Base-by-base conservation (phyloP, 2,888 invertebrate genomes). In the Rosalia funebris region DNA sequence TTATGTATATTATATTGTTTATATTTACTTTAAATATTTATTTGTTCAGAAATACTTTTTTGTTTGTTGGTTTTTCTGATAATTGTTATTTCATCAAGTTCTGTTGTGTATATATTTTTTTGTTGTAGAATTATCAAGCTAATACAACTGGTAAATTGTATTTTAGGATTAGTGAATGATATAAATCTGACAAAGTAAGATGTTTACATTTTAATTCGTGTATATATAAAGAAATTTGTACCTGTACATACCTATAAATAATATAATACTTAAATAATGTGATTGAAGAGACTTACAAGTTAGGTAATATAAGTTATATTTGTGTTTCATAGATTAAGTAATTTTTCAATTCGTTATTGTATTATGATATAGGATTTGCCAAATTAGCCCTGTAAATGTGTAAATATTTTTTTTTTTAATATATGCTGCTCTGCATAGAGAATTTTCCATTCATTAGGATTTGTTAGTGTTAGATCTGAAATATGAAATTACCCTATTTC, bases 351-450 rank as follows among this genome's bases (percentile, higher is more conserved):
- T 60, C 60, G 54, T 63, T 56, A 55, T 65, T 57, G 32, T 63
- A 59, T 57, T 66, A 65, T 69, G 66, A 66, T 57, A 57, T 65
- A 65, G 62, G 63, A 63, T 66, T 71, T 72, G 75, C 75, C 75
- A 75, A 75, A 75, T 72, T 75, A 75, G 71, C 68, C 55, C 63
- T 74, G 75, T 76, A 76, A 71, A 75, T 69, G 62, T 75, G 73
- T 75, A 74, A 62, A 75, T 75, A 74, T 11, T 25, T 25, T 66
- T 69, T 72, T 71, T 71, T 66, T 69, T 59, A 60, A 65, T 55
- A 52, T 60, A 41, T 54, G 58, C 56, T 36, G 48, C 48, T 62
- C 57, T 64, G 58, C 44, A 36, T 46, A 46, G 55, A 57, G 48
- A 41, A 48, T 54, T 62, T 62, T 54, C 62, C 53, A 48, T 54